phyloP scores from a whole-genome alignment of 2,888 invertebrate species.

The Tetragonisca angustula region DNA sequence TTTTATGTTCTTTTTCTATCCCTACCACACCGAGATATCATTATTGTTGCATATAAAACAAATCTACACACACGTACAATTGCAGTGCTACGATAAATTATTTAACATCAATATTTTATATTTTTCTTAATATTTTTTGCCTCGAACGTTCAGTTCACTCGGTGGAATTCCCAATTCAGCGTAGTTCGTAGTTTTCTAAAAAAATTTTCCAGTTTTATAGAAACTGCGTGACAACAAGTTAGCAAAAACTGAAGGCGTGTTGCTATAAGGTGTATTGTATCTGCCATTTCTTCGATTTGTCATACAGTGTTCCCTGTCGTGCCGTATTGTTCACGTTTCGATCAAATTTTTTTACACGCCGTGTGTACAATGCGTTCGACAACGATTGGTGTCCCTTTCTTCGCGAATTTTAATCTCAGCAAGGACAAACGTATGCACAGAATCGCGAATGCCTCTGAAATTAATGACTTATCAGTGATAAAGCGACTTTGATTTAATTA shows the following conservation, averaged over 20 bases:
- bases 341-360: neutral
- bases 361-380: neutral
- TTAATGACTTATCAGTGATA: neutral
- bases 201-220: too few relatives aligned
- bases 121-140: too few relatives aligned
- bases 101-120: too few relatives aligned
- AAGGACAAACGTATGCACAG: neutral
- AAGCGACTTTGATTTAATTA: neutral
- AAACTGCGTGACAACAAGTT: neutral
- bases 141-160: neutral
- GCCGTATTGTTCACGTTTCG: slow-evolving; percentile 1
- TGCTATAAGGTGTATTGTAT: neutral
- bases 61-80: too few relatives aligned
- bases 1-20: too few relatives aligned
- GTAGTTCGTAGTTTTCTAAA: neutral
- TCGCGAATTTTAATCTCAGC: neutral
- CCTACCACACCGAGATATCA: too few relatives aligned
- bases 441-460: neutral
- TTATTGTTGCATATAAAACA: too few relatives aligned
- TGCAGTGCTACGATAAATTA: too few relatives aligned
- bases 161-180: neutral
- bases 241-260: neutral
- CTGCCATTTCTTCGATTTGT: slow-evolving; percentile 16
- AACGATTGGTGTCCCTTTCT: neutral
- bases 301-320: slow-evolving; percentile 2